Conservation (phyloP, 2,888 invertebrate species). For the Zygogramma bicolorata region DNA sequence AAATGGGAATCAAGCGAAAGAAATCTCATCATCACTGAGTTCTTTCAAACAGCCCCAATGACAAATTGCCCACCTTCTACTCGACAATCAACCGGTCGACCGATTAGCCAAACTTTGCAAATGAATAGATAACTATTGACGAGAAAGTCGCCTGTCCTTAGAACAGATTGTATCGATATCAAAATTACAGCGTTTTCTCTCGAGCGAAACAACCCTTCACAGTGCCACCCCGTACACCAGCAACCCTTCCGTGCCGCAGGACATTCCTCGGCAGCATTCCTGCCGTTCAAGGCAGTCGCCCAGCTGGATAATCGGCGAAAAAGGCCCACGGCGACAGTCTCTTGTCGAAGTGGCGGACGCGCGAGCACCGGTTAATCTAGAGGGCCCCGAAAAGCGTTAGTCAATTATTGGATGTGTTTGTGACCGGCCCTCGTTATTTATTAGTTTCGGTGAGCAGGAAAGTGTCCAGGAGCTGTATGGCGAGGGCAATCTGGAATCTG, state of each 20-base stretch:
- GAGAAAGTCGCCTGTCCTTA: too few relatives aligned
- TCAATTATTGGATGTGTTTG: conserved; percentile 52
- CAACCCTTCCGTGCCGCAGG: conserved; percentile 43
- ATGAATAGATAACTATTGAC: too few relatives aligned
- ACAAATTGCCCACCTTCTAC: too few relatives aligned
- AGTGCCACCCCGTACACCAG: conserved; percentile 22
- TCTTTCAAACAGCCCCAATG: too few relatives aligned
- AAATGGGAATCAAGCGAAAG: too few relatives aligned
- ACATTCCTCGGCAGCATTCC: conserved; percentile 48
- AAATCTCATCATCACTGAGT: too few relatives aligned
- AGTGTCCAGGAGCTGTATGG: not conserved
- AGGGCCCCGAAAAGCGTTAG: conserved; percentile 45
- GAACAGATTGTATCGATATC: too few relatives aligned
- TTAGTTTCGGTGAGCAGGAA: conserved; percentile 34
- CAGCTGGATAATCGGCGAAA: conserved; percentile 28
- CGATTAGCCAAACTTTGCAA: too few relatives aligned
- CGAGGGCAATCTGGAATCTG: not conserved
- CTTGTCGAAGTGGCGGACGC: conserved; percentile 28
- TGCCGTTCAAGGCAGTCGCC: conserved; percentile 25
- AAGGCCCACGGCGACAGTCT: conserved; percentile 11
- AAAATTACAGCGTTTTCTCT: too few relatives aligned
- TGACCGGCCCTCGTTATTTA: conserved; percentile 42
- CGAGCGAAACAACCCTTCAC: too few relatives aligned
- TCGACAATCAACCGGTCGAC: too few relatives aligned
- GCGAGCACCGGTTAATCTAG: conserved; percentile 48